Conservation (phyloP, 2,113 vertebrate genomes). For the Hymenochirus boettgeri region DNA sequence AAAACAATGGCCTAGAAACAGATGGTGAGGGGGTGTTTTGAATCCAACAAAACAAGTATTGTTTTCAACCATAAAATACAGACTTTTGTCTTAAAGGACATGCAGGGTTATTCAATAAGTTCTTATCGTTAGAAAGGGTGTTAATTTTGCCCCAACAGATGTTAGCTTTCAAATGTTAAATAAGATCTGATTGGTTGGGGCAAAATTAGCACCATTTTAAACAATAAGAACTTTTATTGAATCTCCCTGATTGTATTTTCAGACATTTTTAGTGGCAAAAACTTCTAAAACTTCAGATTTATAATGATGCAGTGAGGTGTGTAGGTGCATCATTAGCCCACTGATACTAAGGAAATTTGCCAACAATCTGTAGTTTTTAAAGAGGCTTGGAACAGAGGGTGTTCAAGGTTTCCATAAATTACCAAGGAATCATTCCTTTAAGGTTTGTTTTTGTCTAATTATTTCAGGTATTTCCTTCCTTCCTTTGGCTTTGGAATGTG, state of each 20-base stretch:
- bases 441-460: constrained; percentile 29
- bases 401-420: constrained; percentile 8
- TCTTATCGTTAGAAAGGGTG: too few species aligned
- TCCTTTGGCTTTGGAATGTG: constrained; percentile 20
- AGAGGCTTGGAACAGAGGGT: background rate
- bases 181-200: too few species aligned
- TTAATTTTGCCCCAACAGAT: too few species aligned
- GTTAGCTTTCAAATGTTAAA: too few species aligned
- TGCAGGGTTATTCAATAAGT: too few species aligned
- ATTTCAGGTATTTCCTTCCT: constrained; percentile 36
- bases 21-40: constrained; percentile 51
- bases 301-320: background rate
- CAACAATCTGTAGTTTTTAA: background rate
- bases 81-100: background rate
- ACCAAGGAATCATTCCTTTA: constrained; percentile 12
- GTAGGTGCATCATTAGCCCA: too few species aligned
- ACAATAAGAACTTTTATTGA: too few species aligned
- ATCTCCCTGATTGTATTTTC: background rate
- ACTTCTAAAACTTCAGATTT: background rate
- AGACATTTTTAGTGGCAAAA: too few species aligned
- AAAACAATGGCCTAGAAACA: constrained; percentile 49
- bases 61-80: background rate
- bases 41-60: constrained; percentile 48
- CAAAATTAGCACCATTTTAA: too few species aligned
- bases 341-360: too few species aligned